Conservation (phyloP, 2,113 vertebrate species). For the Lepus europaeus region DNA sequence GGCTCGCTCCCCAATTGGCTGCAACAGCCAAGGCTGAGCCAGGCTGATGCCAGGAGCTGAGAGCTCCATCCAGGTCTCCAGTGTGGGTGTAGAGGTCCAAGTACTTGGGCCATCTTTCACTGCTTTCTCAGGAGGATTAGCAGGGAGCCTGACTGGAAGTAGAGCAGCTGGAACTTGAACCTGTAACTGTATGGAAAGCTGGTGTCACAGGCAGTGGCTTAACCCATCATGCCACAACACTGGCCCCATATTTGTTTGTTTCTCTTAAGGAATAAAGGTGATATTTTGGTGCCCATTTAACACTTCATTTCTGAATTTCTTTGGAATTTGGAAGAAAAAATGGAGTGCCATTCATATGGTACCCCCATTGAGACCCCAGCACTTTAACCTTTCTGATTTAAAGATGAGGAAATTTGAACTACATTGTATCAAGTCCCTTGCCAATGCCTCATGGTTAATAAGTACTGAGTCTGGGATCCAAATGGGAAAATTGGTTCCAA, state of each 20-base stretch:
- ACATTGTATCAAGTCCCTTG: not conserved
- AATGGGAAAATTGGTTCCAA: not conserved
- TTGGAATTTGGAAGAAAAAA: not conserved
- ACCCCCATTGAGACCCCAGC: not conserved
- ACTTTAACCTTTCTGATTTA: not conserved
- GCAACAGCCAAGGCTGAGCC: too few species aligned
- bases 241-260: not conserved
- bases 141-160: too few species aligned
- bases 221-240: too few species aligned
- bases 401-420: not conserved
- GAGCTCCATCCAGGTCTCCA: too few species aligned
- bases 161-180: too few species aligned
- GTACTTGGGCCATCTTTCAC: too few species aligned
- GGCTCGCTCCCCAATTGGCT: too few species aligned
- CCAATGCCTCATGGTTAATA: not conserved
- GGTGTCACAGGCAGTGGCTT: too few species aligned
- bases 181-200: too few species aligned
- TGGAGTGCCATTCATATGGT: not conserved
- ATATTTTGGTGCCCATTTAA: not conserved
- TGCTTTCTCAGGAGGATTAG: too few species aligned
- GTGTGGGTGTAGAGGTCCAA: too few species aligned
- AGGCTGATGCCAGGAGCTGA: too few species aligned
- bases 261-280: not conserved
- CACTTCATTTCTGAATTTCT: slow-evolving; percentile 26
- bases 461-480: not conserved